A percentile compares a stretch with the other conserved stretches of the same genome.
Conservation (phyloP, 1,140 invertebrate genomes). For the Neodiprion lecontei region DNA sequence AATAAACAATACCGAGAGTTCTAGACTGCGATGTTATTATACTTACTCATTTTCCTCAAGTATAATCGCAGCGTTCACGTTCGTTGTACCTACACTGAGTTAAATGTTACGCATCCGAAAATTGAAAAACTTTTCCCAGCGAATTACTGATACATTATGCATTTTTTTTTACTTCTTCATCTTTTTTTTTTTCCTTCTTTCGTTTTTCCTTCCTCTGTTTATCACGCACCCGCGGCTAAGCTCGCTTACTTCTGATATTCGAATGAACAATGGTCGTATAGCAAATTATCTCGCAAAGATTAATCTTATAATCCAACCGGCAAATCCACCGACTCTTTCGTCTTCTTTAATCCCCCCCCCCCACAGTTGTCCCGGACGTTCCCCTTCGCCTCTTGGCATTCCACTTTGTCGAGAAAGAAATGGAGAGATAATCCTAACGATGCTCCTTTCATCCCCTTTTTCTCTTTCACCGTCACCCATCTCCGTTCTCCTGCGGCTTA, state of each 20-base stretch:
- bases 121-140: too few relatives aligned
- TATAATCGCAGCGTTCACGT: too few relatives aligned
- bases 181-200: neutral
- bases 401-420: slow-evolving; percentile 3
- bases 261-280: neutral
- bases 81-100: too few relatives aligned
- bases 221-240: too few relatives aligned
- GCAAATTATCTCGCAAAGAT: neutral
- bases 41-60: too few relatives aligned
- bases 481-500: neutral
- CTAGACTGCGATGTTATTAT: too few relatives aligned
- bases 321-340: neutral
- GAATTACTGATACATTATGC: neutral
- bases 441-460: slow-evolving; percentile 5
- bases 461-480: neutral
- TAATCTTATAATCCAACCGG: neutral
- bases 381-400: neutral
- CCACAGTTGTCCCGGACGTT: neutral
- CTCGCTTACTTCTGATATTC: too few relatives aligned
- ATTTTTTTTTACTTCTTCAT: neutral
- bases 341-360: neutral
- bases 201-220: too few relatives aligned
- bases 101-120: too few relatives aligned
- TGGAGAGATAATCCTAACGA: slow-evolving; percentile 7
- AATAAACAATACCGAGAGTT: too few relatives aligned